Conservation (phyloP, 2,797 vertebrate genomes). For the Pseudocheirus occidentalis region DNA sequence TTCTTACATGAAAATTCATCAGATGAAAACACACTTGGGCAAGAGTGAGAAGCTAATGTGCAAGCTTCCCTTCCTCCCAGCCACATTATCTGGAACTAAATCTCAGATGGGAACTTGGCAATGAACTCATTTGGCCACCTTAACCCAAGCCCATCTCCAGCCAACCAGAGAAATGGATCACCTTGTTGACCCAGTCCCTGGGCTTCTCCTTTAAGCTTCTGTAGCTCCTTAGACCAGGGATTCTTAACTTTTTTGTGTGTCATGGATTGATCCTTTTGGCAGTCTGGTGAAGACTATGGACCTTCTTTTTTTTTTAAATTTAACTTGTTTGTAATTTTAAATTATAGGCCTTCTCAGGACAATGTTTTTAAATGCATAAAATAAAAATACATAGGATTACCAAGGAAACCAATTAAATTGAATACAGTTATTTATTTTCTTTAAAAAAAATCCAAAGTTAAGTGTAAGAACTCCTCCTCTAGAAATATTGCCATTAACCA, state of each 20-base stretch:
- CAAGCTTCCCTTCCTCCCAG: conserved; percentile 1
- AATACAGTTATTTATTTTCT: not conserved
- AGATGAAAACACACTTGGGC: conserved; percentile 47
- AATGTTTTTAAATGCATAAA: not conserved
- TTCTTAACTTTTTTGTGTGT: not conserved
- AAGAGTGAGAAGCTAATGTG: not conserved
- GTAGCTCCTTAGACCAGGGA: not conserved
- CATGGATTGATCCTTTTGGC: not conserved
- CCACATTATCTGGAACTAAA: not conserved
- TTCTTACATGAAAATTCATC: conserved; percentile 67
- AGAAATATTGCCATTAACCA: not conserved
- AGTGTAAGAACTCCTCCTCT: not conserved
- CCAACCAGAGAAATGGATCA: not conserved
- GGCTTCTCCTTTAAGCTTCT: conserved; percentile 30
- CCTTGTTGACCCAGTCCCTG: not conserved
- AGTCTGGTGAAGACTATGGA: not conserved
- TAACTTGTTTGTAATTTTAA: not conserved
- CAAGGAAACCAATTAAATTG: not conserved
- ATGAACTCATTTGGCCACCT: conserved; percentile 27
- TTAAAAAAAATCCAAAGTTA: not conserved
- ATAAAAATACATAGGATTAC: not conserved
- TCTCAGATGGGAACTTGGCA: not conserved
- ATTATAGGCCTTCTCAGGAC: not conserved
- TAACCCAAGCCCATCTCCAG: not conserved
- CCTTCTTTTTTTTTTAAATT: not conserved